phyloP scores from a whole-genome alignment of 2,888 invertebrate genomes.

The Gari tellinella region DNA sequence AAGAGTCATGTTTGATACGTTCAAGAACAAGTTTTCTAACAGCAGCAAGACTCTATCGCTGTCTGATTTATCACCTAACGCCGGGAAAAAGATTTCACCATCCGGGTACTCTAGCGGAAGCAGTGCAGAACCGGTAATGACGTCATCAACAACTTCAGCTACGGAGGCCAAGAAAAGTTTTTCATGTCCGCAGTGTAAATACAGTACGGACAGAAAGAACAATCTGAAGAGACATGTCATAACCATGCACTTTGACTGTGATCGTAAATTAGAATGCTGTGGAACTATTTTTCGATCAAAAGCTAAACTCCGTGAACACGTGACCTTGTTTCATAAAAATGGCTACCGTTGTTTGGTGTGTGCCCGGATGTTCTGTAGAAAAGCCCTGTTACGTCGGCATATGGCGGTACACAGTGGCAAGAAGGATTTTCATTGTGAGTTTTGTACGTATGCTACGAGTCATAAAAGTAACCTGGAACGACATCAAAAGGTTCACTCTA shows the following conservation, averaged over 20 bases:
- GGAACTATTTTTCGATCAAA: slow-evolving; percentile 82
- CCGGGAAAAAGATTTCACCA: too few relatives aligned
- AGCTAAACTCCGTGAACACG: slow-evolving; percentile 83
- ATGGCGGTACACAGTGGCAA: slow-evolving; percentile 84
- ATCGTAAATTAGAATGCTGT: slow-evolving; percentile 82
- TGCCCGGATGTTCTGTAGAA: slow-evolving; percentile 84
- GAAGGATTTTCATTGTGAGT: slow-evolving; percentile 84
- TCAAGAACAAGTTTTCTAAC: too few relatives aligned
- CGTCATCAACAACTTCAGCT: neutral
- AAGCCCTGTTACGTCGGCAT: slow-evolving; percentile 84
- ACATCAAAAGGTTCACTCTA: slow-evolving; percentile 81
- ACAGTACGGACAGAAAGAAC: slow-evolving; percentile 83
- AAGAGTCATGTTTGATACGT: too few relatives aligned
- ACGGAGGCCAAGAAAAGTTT: slow-evolving; percentile 14
- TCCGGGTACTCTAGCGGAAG: too few relatives aligned
- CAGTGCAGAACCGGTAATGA: too few relatives aligned
- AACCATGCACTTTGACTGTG: slow-evolving; percentile 84
- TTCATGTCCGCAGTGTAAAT: slow-evolving; percentile 79
- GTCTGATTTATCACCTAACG: too few relatives aligned
- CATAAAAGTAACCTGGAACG: slow-evolving; percentile 85
- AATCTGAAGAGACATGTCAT: slow-evolving; percentile 84
- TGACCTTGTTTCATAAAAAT: slow-evolving; percentile 81
- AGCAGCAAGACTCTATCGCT: too few relatives aligned
- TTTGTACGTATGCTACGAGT: slow-evolving; percentile 84
- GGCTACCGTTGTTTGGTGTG: slow-evolving; percentile 84